Evolutionary conservation across 1,140 invertebrate species (phyloP).

Genomic region (Cataglyphis hispanica): DNA sequence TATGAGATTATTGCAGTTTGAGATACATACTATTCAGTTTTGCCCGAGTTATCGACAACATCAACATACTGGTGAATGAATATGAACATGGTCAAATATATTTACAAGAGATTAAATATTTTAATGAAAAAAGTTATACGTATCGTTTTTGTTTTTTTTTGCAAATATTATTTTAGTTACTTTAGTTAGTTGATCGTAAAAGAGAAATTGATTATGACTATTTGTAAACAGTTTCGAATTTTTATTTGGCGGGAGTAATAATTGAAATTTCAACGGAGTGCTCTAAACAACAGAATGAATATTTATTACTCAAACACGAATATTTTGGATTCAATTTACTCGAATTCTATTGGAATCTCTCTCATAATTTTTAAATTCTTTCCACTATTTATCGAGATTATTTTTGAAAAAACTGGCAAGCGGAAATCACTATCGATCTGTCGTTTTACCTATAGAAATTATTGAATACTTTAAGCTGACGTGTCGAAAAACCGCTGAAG

Average conservation of each 20-base stretch:
- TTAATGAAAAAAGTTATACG: neutral
- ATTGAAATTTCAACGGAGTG: neutral
- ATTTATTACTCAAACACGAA: neutral
- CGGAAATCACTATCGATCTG: neutral
- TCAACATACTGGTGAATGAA: slow-evolving; percentile 39
- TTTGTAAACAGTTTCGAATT: neutral
- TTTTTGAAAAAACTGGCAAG: neutral
- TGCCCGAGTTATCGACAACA: neutral
- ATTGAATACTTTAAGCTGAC: slow-evolving; percentile 28
- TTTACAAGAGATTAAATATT: slow-evolving; percentile 11
- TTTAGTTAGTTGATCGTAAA: neutral
- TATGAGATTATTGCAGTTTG: slow-evolving; percentile 54
- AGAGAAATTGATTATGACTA: neutral
- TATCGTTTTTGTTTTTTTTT: neutral
- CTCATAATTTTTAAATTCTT: neutral
- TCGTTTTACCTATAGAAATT: neutral
- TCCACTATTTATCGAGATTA: neutral
- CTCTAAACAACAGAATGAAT: neutral
- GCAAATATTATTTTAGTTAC: neutral
- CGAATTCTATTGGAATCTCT: neutral
- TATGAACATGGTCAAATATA: neutral
- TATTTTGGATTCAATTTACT: neutral
- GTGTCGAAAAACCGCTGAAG: neutral
- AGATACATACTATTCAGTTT: neutral
- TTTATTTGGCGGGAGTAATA: neutral